Base-by-base conservation (phyloP, 2,797 vertebrate genomes). In the Chrysocyon brachyurus region DNA sequence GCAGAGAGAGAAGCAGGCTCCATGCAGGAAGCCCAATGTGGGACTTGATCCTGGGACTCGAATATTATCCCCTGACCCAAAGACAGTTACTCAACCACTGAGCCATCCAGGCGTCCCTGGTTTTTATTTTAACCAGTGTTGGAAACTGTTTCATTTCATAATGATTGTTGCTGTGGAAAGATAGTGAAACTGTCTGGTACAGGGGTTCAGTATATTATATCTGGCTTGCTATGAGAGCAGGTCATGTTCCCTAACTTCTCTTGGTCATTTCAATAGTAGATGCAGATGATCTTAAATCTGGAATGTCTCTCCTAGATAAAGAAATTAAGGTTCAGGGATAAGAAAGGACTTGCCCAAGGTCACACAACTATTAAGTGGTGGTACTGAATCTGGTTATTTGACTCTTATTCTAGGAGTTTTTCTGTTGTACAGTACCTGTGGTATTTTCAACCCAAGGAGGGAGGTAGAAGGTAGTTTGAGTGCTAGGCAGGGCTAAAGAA, bases 201-300 rank as follows among this genome's bases (percentile, higher is more conserved):
- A 94, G 73, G 16, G 54, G 40, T 85, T 96, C 33, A 66, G 22
- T 92, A 40, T 91, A 68, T 94, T 72, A 77, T 96, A 46, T 54
- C 64, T 26, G 81, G n/a, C n/a, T 84, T 81, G 49, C 52, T 92
- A 1, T 70, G 92, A 96, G 82, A 94, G 24, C 6, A 87, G 77
- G 94, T 90, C 17, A 68, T 72, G 68, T 78, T 66, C 61, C 33
- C 57, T 86, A 49, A 77, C 54, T 2, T 52, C 36, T 21, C 52
- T 68, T 87, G 66, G 81, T 95, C 61, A 89, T 88, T 97, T 82
- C 57, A 16, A 83, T 96, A n/a, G 31, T 93, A 95, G 92, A 85
- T 88, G 28, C 31, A 40, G 56, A 93, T 54, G 31, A 77, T 92
- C 22, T 95, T 96, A 94, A 52, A 79, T 94, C 16, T 93, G 79